A percentile compares a stretch with the other conserved stretches of the same genome.
Conservation (phyloP, 1,140 invertebrate species). For the Plectrocnemia conspersa region DNA sequence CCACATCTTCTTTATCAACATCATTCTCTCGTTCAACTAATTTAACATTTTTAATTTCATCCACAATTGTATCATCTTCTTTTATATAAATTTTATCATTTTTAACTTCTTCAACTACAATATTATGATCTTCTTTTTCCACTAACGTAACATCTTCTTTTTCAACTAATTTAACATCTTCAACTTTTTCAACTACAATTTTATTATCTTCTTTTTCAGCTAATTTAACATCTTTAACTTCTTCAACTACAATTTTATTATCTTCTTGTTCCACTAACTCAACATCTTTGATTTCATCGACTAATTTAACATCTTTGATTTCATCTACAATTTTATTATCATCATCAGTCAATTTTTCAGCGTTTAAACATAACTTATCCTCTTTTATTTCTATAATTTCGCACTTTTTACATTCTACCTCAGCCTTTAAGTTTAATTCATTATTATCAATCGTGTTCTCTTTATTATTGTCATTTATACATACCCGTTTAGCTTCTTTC, state of each 20-base stretch:
- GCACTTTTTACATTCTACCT: too few relatives aligned
- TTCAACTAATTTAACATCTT: slow-evolving; percentile 9
- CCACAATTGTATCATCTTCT: not conserved
- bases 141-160: slow-evolving; percentile 33
- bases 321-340: too few relatives aligned
- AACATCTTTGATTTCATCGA: too few relatives aligned
- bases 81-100: not conserved
- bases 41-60: not conserved
- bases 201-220: slow-evolving; percentile 4
- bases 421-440: not conserved
- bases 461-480: too few relatives aligned
- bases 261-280: too few relatives aligned
- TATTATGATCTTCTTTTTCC: slow-evolving; percentile 1
- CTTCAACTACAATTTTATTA: too few relatives aligned
- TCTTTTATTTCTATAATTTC: too few relatives aligned
- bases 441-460: slow-evolving; percentile 14
- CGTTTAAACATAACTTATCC: too few relatives aligned
- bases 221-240: too few relatives aligned
- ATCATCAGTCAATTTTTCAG: too few relatives aligned
- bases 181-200: slow-evolving; percentile 6
- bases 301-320: too few relatives aligned
- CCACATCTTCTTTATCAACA: not conserved
- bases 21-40: not conserved
- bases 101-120: slow-evolving; percentile 1
- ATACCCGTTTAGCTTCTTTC: too few relatives aligned